A percentile compares a stretch with the other conserved stretches of the same genome.
Evolutionary conservation across 1,140 invertebrate genomes (phyloP).

Genomic region (Drosophila auraria): DNA sequence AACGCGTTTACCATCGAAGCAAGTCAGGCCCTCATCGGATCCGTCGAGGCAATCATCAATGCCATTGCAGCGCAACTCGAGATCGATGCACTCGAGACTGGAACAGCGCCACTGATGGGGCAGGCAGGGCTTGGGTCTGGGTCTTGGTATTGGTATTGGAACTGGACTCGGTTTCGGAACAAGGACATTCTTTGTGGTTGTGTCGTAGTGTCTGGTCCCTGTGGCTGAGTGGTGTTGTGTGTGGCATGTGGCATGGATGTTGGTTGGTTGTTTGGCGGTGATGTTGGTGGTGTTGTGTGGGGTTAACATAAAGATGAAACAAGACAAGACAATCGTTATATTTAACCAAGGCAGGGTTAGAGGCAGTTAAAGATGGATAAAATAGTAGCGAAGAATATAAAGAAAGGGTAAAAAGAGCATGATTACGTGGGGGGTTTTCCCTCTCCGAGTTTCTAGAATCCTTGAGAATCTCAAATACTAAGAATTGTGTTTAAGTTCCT

Average conservation of each 20-base stretch:
- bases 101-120: conserved; percentile 85
- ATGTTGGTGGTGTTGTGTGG: conserved; percentile 27
- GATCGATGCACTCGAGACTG: conserved; percentile 83
- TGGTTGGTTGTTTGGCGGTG: conserved; percentile 13
- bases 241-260: conserved; percentile 20
- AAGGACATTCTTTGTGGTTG: conserved; percentile 13
- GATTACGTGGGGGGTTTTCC: too few relatives aligned
- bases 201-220: conserved; percentile 22
- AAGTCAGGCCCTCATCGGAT: conserved; percentile 88
- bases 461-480: too few relatives aligned
- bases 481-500: neutral
- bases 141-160: conserved; percentile 8
- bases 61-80: conserved; percentile 87
- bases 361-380: neutral
- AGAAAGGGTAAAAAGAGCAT: neutral
- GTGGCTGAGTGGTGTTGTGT: conserved; percentile 14
- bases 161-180: conserved; percentile 17
- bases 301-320: conserved; percentile 51
- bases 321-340: conserved; percentile 38
- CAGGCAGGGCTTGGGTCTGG: conserved; percentile 21
- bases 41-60: conserved; percentile 89
- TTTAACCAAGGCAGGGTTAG: conserved; percentile 17
- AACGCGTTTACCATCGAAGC: conserved; percentile 59
- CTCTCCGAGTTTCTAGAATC: too few relatives aligned
- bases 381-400: neutral